Evolutionary conservation across 2,113 vertebrate genomes (phyloP).

Genomic region (Cynocephalus volans): DNA sequence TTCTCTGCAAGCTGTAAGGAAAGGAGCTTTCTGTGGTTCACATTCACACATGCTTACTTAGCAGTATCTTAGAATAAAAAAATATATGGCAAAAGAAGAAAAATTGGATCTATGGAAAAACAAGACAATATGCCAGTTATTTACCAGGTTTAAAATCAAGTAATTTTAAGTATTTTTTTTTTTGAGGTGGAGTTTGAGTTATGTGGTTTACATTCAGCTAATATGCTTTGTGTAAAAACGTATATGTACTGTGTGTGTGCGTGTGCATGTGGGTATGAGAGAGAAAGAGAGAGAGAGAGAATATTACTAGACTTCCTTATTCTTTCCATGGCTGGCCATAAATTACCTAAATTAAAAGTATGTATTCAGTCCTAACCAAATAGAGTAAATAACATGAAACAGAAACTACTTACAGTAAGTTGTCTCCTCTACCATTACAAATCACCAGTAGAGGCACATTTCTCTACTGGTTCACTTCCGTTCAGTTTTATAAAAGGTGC

Average conservation of each 20-base stretch:
- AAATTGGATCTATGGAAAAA: not conserved
- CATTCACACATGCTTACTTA: not conserved
- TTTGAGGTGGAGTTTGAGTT: not conserved
- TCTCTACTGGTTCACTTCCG: not conserved
- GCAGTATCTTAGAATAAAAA: not conserved
- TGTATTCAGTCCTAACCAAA: not conserved
- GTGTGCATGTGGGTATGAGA: not conserved
- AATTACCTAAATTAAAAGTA: not conserved
- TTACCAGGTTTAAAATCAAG: not conserved
- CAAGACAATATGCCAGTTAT: not conserved
- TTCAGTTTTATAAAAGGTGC: not conserved
- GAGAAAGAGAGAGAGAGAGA: not conserved
- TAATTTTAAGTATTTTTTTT: slow-evolving; percentile 1
- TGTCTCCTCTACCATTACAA: not conserved
- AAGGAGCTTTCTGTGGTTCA: not conserved
- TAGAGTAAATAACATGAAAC: not conserved
- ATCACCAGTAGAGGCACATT: not conserved
- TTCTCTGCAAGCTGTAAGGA: not conserved
- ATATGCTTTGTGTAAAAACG: not conserved
- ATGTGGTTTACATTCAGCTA: not conserved
- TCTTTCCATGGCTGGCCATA: not conserved
- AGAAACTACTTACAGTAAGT: not conserved
- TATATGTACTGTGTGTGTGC: not conserved
- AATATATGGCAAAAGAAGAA: not conserved
- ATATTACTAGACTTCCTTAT: not conserved